These are phyloP conservation scores for Andrena bicolor DNA, from an alignment of 2,888 invertebrate species.

Conservation along the genomic window DNA sequence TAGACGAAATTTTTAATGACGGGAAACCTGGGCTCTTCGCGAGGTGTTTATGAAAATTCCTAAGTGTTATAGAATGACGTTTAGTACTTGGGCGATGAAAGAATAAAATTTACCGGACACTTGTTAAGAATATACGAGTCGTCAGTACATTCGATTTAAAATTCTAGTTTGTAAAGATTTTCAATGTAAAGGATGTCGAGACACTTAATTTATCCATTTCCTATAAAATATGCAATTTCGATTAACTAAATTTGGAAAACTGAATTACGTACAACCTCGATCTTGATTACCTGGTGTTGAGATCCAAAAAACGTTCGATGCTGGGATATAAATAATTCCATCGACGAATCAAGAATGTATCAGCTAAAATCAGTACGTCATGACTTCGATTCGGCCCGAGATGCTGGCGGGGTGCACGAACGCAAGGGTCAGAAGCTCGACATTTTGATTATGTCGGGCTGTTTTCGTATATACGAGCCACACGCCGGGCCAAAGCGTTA, in stretches of 20 bases:
- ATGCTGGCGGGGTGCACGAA: not conserved
- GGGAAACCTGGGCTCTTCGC: not conserved
- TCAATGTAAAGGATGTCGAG: not conserved
- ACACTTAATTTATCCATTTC: no score
- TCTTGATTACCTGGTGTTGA: no score
- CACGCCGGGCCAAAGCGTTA: conserved; percentile 72
- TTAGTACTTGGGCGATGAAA: not conserved
- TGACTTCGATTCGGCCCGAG: not conserved
- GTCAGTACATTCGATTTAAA: not conserved
- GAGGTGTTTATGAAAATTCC: conserved; percentile 3
- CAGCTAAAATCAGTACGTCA: not conserved
- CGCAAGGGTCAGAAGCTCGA: conserved; percentile 22
- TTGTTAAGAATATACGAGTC: not conserved
- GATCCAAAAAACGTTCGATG: no score
- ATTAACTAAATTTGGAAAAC: no score
- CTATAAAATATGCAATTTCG: no score
- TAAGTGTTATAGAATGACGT: not conserved
- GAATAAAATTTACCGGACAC: not conserved
- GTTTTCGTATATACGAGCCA: conserved; percentile 71
- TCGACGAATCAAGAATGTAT: not conserved
- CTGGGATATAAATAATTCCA: not conserved
- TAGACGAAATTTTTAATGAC: conserved; percentile 1
- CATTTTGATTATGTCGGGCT: conserved; percentile 74
- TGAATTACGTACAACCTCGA: no score
- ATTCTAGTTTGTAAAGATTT: not conserved